Evolutionary conservation across 2,113 vertebrate species (phyloP), one percentile per base, ranked within the genome.

Genomic region (Oncorhynchus masou): DNA sequence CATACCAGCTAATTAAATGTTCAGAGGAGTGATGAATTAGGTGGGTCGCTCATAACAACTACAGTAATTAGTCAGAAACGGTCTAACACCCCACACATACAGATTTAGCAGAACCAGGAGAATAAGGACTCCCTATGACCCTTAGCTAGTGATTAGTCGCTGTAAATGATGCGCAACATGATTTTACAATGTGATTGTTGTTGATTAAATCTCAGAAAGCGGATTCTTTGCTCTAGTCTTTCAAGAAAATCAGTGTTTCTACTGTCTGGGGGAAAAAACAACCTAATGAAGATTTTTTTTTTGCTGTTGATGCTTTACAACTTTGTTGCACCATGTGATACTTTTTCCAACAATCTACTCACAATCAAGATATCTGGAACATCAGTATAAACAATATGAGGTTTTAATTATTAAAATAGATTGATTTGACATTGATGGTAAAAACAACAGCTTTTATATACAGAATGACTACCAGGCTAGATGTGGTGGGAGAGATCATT

Each of bases 1-100:
- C 90, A 88, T 89, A 86, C 89, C 92, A 92, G 87, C 91, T 95
- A 95, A 95, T 95, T 94, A 95, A 95, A 93, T 94, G 93, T 93
- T 95, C 93, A 93, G 94, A 94, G 92, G 88, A 92, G 92, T 94
- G 93, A 95, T 94, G 94, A 95, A 95, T 95, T 91, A 92, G 90
- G 81, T 88, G 93, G 93, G 93, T 93, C 92, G 90, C 92, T 94
- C 90, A 92, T 90, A 92, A 91, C 90, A 93, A 91, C 90, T 88
- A 76, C 89, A 93, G 86, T 91, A 94, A 94, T 95, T 94, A 95
- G 92, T 89, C 87, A 86, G 87, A 88, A 86, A 90, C 79, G 83
- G 77, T 76, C 86, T 81, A 73, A 77, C 76, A 78, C 82, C 74
- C 29, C 78, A 85, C 77, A 72, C 71, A 70, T 72, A 79, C 73